A percentile compares a stretch with the other conserved stretches of the same genome.
Evolutionary conservation across 2,113 vertebrate species (phyloP).

Genomic region (Sardina pilchardus): DNA sequence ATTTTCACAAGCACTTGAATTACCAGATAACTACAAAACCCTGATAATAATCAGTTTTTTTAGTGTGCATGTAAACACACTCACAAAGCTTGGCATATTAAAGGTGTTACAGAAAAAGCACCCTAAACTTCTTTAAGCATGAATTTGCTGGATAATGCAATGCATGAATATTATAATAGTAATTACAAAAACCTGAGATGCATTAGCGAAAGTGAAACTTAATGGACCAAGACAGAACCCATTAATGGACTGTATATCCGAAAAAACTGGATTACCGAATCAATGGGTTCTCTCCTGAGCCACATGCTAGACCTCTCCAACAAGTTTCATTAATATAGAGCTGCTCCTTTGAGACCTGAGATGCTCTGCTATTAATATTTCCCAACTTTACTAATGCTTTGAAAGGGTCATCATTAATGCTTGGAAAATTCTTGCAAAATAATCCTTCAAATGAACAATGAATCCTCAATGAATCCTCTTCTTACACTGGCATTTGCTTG

Average conservation of each 20-base stretch:
- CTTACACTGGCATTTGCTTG: constrained; percentile 21
- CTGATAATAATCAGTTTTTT: no score
- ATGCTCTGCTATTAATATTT: not conserved
- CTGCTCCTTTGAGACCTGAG: not conserved
- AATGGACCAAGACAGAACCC: no score
- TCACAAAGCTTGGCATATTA: not conserved
- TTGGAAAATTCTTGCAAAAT: not conserved
- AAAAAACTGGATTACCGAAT: no score
- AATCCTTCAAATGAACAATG: not conserved
- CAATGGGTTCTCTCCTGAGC: no score
- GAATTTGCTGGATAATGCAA: not conserved
- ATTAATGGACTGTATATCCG: no score
- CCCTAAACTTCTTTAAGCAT: not conserved
- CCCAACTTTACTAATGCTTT: not conserved
- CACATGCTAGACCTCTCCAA: no score
- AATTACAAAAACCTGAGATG: not conserved
- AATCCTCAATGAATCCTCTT: not conserved
- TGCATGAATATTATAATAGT: no score
- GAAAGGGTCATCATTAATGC: not conserved
- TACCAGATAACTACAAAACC: no score
- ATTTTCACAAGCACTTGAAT: no score
- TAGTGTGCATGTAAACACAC: no score
- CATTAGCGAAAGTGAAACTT: no score
- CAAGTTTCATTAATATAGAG: no score
- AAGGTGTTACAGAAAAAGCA: not conserved